Base-by-base conservation (phyloP, 2,113 vertebrate species). In the Phylloscopus trochilus region DNA sequence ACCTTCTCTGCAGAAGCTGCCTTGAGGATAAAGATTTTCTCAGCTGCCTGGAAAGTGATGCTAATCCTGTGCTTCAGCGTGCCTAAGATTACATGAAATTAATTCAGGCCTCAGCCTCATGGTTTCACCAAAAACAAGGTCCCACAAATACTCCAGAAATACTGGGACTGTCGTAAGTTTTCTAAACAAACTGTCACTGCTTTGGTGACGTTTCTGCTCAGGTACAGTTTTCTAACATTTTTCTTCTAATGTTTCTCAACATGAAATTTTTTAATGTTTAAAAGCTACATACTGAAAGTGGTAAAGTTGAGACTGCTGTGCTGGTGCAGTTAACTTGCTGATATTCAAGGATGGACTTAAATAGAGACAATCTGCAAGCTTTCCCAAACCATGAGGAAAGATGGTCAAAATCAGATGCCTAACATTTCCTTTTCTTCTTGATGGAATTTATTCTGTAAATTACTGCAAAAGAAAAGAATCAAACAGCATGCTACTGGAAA, bases 41-140 rank as follows among this genome's bases (percentile, higher is more conserved):
- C 47, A 55, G 66, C 33, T 70, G 28, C 69, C 52, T 93, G 53
- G 30, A 59, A 85, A 78, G 21, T 19, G 33, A 35, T 64, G 17
- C 14, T 37, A 68, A 28, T 35, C 28, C 28, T 72, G 19, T 2
- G 2, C 20, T 39, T 59, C 33, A 60, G 7, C 0, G 0, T 41
- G 30, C 22, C 74, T 68, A 68, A 53, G 53, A 85, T 31, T 5
- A n/a, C 10, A 33, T 6, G 4, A 68, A 52, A 75, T 79, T 43
- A 60, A 72, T 78, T 58, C 66, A 78, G 39, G 37, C 30, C 37
- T 89, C 53, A 46, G 51, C 16, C 35, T 69, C 33, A 11, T 5
- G 7, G 39, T 52, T 88, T 89, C 58, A 75, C 11, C n/a, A 91
- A 92, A 82, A 53, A 1, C 44, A 82, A 56, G 33, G 44, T 49